A percentile compares a stretch with the other conserved stretches of the same genome.
Conservation (phyloP, 2,797 vertebrate genomes). For the Tamandua tetradactyla region DNA sequence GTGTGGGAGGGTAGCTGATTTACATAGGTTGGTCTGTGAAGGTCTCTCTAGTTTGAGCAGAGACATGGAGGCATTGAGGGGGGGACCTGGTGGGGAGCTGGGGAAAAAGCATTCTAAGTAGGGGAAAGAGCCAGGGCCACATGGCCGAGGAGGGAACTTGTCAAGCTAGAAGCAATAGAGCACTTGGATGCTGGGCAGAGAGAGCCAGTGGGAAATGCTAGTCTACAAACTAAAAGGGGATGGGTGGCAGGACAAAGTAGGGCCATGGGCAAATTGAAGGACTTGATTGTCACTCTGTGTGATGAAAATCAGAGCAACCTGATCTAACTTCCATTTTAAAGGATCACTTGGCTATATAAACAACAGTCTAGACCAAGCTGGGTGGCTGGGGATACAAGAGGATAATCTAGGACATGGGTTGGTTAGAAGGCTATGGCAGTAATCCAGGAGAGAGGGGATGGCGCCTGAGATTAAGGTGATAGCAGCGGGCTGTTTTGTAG, state of each 20-base stretch:
- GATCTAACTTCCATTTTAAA: not conserved
- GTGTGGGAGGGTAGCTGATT: not conserved
- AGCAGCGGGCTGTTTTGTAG: too few species aligned
- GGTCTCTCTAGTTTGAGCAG: not conserved
- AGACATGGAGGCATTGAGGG: not conserved
- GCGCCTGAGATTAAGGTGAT: too few species aligned
- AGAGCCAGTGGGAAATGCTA: not conserved
- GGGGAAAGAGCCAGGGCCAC: not conserved
- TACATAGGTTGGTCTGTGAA: not conserved
- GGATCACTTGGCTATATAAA: not conserved
- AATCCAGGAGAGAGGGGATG: not conserved
- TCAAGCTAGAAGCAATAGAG: not conserved
- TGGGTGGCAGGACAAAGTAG: not conserved
- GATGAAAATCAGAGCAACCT: not conserved
- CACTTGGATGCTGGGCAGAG: not conserved
- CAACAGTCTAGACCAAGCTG: not conserved
- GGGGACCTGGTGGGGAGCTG: too few species aligned
- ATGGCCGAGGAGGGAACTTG: too few species aligned
- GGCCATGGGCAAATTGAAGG: not conserved
- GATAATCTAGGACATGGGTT: not conserved
- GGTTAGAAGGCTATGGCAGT: not conserved
- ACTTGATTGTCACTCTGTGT: not conserved
- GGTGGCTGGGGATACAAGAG: too few species aligned
- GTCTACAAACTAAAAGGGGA: rapidly evolving
- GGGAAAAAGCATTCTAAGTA: not conserved